Percentiles rank a stretch among this genome's conserved stretches.
phyloP scores from a whole-genome alignment of 2,888 invertebrate genomes.

The Coenonympha glycerion region DNA sequence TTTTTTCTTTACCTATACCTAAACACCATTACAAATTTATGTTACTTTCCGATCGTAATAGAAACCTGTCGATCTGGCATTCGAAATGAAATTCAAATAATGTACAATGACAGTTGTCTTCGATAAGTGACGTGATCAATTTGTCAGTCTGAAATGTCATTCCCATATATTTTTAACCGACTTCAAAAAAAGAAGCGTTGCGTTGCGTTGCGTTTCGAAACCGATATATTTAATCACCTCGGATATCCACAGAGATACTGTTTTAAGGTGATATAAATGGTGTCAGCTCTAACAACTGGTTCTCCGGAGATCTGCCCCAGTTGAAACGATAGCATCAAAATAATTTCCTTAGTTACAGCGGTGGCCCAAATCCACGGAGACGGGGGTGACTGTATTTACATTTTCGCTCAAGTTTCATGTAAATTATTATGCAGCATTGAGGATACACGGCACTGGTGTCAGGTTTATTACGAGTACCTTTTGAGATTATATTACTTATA shows the following conservation, averaged over 20 bases:
- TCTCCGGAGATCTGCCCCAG: constrained; percentile 1
- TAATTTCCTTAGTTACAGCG: constrained; percentile 5
- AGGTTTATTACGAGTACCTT: neutral
- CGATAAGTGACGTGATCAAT: too few species aligned
- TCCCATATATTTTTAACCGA: too few species aligned
- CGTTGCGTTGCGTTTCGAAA: too few species aligned
- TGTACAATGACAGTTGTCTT: too few species aligned
- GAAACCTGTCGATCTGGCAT: too few species aligned
- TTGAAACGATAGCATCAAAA: constrained; percentile 8
- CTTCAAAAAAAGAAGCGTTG: too few species aligned
- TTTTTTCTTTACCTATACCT: too few species aligned
- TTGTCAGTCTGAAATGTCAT: too few species aligned
- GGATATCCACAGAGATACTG: neutral
- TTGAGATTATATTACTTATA: neutral
- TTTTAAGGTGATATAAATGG: neutral
- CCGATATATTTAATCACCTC: neutral
- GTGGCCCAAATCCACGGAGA: neutral
- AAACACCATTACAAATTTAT: too few species aligned
- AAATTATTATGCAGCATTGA: neutral
- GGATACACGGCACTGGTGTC: too few species aligned
- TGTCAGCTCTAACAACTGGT: constrained; percentile 7
- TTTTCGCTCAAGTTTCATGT: neutral
- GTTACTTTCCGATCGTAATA: too few species aligned
- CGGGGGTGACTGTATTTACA: neutral
- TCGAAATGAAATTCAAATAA: too few species aligned